Evolutionary conservation across 2,113 vertebrate species (phyloP), one percentile per base, ranked within the genome.

Genomic region (Uria aalge): DNA sequence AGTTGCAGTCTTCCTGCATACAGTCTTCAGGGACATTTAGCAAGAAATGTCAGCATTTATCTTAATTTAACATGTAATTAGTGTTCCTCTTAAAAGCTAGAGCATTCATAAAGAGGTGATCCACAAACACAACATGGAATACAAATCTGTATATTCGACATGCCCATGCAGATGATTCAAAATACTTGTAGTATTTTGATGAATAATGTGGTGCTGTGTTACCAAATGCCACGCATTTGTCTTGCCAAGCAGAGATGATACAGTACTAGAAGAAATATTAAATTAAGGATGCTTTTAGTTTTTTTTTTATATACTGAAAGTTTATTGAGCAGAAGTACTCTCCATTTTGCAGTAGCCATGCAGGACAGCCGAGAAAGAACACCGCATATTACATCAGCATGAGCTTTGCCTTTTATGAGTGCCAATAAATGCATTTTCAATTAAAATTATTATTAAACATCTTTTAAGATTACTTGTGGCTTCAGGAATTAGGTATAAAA

Each of bases 171-270:
- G 77, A 97, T 87, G 87, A 98, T 91, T 94, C 89, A 96, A 80
- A 94, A 97, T 88, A 95, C 57, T 88, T 90, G 40, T 40, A 40
- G 40, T 40, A 40, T 40, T 40, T 40, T 40, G 40, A 40, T 40
- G 40, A 40, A 40, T 40, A 97, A 91, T 57, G 92, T 92, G 97
- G 87, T 69, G 94, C 94, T 95, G 91, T 29, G 20, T 83, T 96
- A 88, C 94, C 96, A 98, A 97, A 97, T 94, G 94, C 45, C 79
- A 63, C 67, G 67, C 6, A 20, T 56, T 92, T 87, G 79, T 93
- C 32, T 60, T 97, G 95, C 85, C 94, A 97, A 91, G 15, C 13
- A 55, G 76, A 27, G 72, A 97, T 81, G 90, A 96, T 17, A 36
- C 5, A 7, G 53, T 66, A 83, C 60, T 60, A 85, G 15, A 27